Conservation (phyloP, 2,797 vertebrate species). For the Hozukius guyotensis region DNA sequence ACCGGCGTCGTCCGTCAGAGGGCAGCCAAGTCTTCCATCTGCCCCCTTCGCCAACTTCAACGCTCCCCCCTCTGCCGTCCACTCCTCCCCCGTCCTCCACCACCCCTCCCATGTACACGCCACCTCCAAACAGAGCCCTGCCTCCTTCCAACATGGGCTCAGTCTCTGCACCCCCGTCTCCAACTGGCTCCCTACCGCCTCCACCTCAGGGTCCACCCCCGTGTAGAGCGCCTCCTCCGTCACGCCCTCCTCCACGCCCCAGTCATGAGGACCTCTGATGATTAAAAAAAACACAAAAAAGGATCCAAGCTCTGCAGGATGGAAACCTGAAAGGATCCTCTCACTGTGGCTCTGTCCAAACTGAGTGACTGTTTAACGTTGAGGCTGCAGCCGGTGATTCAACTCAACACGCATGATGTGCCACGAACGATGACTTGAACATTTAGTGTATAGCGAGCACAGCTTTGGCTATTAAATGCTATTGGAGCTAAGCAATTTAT, state of each 20-base stretch:
- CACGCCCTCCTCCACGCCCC: slow-evolving; percentile 90
- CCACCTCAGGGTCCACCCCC: slow-evolving; percentile 72
- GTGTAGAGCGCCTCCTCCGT: slow-evolving; percentile 80
- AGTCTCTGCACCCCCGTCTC: slow-evolving; percentile 50
- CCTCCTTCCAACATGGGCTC: slow-evolving; percentile 46
- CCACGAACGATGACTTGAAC: slow-evolving; percentile 28
- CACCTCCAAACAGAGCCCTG: slow-evolving; percentile 73
- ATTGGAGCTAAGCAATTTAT: slow-evolving; percentile 20
- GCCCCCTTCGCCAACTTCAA: slow-evolving; percentile 79
- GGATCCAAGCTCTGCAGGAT: slow-evolving; percentile 9
- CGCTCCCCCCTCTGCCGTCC: slow-evolving; percentile 80
- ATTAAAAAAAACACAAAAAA: background rate
- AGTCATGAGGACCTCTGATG: slow-evolving; percentile 69
- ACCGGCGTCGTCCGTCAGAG: slow-evolving; percentile 68
- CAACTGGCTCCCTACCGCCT: slow-evolving; percentile 67
- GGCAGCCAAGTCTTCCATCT: slow-evolving; percentile 52
- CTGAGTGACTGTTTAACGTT: background rate
- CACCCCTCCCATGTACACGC: slow-evolving; percentile 66
- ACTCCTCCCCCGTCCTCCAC: slow-evolving; percentile 75
- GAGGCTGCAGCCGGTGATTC: background rate
- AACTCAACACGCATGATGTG: background rate
- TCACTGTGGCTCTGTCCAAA: slow-evolving; percentile 15
- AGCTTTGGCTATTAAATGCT: slow-evolving; percentile 48
- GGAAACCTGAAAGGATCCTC: slow-evolving; percentile 18
- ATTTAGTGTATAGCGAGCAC: slow-evolving; percentile 16